Evolutionary conservation across 2,113 vertebrate species (phyloP), one percentile per base, ranked within the genome.

Genomic region (Ptychochromis oligacanthus): DNA sequence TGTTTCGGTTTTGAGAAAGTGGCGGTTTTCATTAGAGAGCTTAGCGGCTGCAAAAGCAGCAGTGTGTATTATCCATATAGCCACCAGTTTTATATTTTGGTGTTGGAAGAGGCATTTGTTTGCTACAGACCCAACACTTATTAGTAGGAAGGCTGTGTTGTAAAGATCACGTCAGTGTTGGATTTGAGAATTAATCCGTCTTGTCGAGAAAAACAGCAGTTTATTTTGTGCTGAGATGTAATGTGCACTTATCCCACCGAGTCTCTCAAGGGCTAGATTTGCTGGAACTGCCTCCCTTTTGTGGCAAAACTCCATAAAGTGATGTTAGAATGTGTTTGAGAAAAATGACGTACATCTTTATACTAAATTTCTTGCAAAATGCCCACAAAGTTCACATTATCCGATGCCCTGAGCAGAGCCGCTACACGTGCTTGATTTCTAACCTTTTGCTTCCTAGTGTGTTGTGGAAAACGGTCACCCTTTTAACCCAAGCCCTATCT

Each of bases 81-180:
- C 18, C 11, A 0, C 22, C 22, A 12, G 12, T 70, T 70, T 0
- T 24, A 70, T 70, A 3, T 0, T 20, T 49, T 49, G 7, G 64
- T 10, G 5, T 28, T 38, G 18, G 43, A 52, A 52, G 24, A 52
- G 1, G 10, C 2, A 52, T 72, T 52, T 31, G 24, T 72, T 72
- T 31, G 28, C 17, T 72, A 72, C 0, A 31, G 46, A 72, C 24
- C 43, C 11, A 70, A 70, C 65, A 20, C 14, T 12, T 70, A 3
- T 70, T 70, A 70, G 43, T 52, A 10, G 28, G 17, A 72, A 13
- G 17, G 6, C 31, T 70, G 0, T 43, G 2, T 70, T 70, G 36
- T 36, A 49, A 70, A 70, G 65, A 49, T 18, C 2, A 57, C 0
- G 0, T 22, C 75, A 34, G 10, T 31, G 15, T 3, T 38, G 26